Evolutionary conservation across 2,888 invertebrate species (phyloP), one percentile per base, ranked within the genome.

Genomic region (Xanthorhoe designata): DNA sequence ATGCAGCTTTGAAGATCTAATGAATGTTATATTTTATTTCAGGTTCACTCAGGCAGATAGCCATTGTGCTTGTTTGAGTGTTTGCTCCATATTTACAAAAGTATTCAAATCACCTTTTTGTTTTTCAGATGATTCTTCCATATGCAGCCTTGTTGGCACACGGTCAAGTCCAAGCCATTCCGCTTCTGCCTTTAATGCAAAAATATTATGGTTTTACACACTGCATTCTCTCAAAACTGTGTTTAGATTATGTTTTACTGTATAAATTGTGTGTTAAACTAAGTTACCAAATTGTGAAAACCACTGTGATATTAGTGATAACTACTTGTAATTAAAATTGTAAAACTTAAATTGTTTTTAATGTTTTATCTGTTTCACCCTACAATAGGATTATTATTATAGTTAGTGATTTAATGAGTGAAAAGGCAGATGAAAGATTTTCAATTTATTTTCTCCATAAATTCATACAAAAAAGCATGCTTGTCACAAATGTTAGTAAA

Each of bases 151-250:
- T 82, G 95, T 95, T 81, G 95, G 95, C 84, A 95, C 95, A 87
- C 95, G 94, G 89, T 95, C 95, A 85, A 95, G 94, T 79, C 95
- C 95, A 81, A 93, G 91, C 94, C 94, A 94, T 84, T 94, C 94
- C 77, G 94, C 94, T 90, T 94, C 94, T 78, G 94, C 92, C 94
- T 94, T 90, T 84, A 94, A 93, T 86, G 78, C 83, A 91, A 91
- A 92, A 85, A 90, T 83, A 86, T 77, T 85, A 83, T 81, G 78
- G 76, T 75, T 79, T 89, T 90, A 89, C 79, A 78, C 78, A 74
- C 69, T 84, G 69, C 81, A 78, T 76, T 75, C 85, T 75, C 80
- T 74, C 64, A 84, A 72, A 81, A 76, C 86, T 66, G 67, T 78
- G 62, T 71, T 82, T 61, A 79, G 55, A 79, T 77, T 83, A 77